Evolutionary conservation across 2,113 vertebrate genomes (phyloP).

Genomic region (Macquaria australasica): DNA sequence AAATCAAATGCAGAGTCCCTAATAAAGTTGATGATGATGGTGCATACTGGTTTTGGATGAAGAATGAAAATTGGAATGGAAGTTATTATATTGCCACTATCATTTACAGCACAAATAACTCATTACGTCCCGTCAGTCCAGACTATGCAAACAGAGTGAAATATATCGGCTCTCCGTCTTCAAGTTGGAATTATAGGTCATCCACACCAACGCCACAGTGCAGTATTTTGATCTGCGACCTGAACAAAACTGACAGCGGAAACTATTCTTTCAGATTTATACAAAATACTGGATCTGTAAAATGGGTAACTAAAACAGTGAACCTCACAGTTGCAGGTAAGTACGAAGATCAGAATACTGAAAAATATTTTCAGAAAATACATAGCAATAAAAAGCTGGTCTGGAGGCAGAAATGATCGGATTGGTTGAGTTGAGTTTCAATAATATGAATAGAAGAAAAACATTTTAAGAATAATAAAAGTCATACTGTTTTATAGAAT

Average conservation of each 20-base stretch:
- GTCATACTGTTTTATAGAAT: no score
- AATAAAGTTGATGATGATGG: rapidly evolving
- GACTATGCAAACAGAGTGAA: slow-evolving; percentile 58
- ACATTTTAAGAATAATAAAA: neutral
- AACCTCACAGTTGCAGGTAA: slow-evolving; percentile 64
- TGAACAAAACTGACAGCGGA: slow-evolving; percentile 70
- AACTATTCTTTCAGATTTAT: slow-evolving; percentile 64
- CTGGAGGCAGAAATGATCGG: neutral
- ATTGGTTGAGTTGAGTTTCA: neutral
- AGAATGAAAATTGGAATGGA: neutral
- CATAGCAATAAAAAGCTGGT: neutral
- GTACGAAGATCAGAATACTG: slow-evolving; percentile 6
- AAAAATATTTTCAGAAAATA: neutral
- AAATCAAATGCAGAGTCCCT: slow-evolving; percentile 42
- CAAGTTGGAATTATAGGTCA: rapidly evolving
- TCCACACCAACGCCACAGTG: rapidly evolving
- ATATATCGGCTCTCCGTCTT: rapidly evolving
- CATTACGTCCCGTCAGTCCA: neutral
- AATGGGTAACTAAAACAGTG: rapidly evolving
- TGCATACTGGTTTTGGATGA: slow-evolving; percentile 73
- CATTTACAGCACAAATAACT: slow-evolving; percentile 46
- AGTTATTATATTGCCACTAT: neutral
- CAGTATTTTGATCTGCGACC: slow-evolving; percentile 62
- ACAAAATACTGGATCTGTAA: rapidly evolving
- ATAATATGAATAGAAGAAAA: neutral